Percentiles rank a stretch among this genome's conserved stretches.
Evolutionary conservation across 2,797 vertebrate genomes (phyloP).

Genomic region (Acrocephalus scirpaceus): DNA sequence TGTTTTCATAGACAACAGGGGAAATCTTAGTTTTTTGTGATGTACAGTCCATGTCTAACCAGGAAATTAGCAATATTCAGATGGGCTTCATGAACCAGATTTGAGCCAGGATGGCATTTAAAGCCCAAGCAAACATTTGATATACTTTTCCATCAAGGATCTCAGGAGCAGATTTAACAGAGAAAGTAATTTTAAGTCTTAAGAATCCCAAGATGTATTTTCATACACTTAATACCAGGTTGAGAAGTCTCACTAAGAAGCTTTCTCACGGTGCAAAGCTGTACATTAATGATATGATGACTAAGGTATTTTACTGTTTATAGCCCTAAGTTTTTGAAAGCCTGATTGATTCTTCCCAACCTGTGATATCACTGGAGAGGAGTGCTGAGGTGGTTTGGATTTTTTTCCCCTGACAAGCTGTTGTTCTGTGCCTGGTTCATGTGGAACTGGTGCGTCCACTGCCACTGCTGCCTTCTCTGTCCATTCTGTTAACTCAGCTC

Average conservation of each 20-base stretch:
- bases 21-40: slow-evolving; percentile 1
- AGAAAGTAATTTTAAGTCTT: slow-evolving; percentile 26
- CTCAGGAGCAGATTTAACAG: slow-evolving; percentile 34
- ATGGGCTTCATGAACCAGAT: slow-evolving; percentile 10
- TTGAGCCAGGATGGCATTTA: slow-evolving; percentile 36
- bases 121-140: neutral
- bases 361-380: neutral
- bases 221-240: neutral
- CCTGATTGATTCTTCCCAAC: neutral
- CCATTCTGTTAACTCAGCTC: neutral
- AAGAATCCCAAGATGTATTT: neutral
- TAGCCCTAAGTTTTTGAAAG: slow-evolving; percentile 1
- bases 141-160: slow-evolving; percentile 29
- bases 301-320: slow-evolving; percentile 14
- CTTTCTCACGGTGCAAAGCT: neutral
- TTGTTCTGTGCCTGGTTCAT: neutral
- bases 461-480: neutral
- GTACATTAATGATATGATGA: neutral
- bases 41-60: neutral
- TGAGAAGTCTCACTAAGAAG: slow-evolving; percentile 27
- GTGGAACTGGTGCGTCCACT: neutral
- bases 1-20: neutral
- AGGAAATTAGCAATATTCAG: slow-evolving; percentile 32
- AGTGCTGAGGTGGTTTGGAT: neutral
- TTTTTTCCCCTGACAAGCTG: neutral